These are phyloP conservation scores for Promerops cafer DNA, from an alignment of 2,113 vertebrate species.

Conservation along the genomic window DNA sequence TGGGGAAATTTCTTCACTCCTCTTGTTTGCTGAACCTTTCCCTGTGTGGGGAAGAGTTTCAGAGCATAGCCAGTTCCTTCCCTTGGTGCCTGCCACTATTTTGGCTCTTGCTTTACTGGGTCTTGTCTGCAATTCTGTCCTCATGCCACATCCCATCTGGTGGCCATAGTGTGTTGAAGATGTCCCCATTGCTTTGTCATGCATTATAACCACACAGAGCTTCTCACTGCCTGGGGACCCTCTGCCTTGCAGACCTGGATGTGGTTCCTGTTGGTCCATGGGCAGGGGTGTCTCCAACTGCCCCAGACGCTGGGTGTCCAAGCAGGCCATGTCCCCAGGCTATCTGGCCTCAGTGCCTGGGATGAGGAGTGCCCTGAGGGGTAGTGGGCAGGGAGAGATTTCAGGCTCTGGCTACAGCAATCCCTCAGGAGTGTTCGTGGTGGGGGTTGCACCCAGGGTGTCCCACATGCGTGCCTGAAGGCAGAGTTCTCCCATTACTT, in stretches of 20 bases:
- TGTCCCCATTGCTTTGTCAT: neutral
- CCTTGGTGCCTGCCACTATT: neutral
- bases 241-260: neutral
- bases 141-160: neutral
- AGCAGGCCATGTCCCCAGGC: neutral
- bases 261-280: neutral
- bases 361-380: neutral
- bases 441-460: too few species aligned
- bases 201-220: neutral
- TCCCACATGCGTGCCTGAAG: neutral
- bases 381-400: neutral
- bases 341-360: neutral
- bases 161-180: neutral
- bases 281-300: neutral
- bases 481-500: neutral
- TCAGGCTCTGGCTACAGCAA: neutral
- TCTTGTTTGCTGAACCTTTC: neutral
- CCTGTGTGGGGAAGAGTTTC: neutral
- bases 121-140: neutral
- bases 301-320: accelerated
- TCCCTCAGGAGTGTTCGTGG: neutral
- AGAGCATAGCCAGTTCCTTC: neutral
- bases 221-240: neutral
- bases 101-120: neutral
- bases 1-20: neutral